Evolutionary conservation across 2,797 vertebrate species (phyloP).

Genomic region (Synaphobranchus kaupii): DNA sequence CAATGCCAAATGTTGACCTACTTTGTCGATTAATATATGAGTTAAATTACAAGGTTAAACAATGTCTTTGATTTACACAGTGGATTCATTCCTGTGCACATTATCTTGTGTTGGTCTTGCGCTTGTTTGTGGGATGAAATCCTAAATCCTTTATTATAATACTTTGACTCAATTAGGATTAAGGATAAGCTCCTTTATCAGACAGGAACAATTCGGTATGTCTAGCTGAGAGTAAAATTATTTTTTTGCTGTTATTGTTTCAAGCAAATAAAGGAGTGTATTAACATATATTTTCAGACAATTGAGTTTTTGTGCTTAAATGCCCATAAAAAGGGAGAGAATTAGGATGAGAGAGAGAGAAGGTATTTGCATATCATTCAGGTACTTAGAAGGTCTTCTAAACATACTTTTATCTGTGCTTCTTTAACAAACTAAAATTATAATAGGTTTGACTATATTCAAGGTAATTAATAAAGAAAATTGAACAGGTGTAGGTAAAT

Average conservation of each 20-base stretch:
- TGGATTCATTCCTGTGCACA: constrained; percentile 56
- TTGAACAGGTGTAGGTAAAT: background rate
- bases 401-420: too few species aligned
- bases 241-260: constrained; percentile 58
- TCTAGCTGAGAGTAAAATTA: constrained; percentile 60
- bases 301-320: constrained; percentile 65
- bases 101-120: constrained; percentile 39
- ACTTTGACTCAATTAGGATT: constrained; percentile 71
- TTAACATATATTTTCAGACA: constrained; percentile 59
- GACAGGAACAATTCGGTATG: constrained; percentile 54
- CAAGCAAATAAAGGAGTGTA: constrained; percentile 44
- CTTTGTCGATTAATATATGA: constrained; percentile 26
- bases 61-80: constrained; percentile 46
- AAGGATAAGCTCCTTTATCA: constrained; percentile 68
- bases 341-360: background rate
- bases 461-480: background rate
- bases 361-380: background rate
- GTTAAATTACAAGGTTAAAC: constrained; percentile 50
- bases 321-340: constrained; percentile 52
- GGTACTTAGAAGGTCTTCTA: background rate
- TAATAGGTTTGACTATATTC: background rate
- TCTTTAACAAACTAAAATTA: background rate
- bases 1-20: constrained; percentile 1
- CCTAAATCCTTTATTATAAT: constrained; percentile 58
- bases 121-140: constrained; percentile 63